Conservation (phyloP, 2,888 invertebrate genomes). For the Encarsia formosa region DNA sequence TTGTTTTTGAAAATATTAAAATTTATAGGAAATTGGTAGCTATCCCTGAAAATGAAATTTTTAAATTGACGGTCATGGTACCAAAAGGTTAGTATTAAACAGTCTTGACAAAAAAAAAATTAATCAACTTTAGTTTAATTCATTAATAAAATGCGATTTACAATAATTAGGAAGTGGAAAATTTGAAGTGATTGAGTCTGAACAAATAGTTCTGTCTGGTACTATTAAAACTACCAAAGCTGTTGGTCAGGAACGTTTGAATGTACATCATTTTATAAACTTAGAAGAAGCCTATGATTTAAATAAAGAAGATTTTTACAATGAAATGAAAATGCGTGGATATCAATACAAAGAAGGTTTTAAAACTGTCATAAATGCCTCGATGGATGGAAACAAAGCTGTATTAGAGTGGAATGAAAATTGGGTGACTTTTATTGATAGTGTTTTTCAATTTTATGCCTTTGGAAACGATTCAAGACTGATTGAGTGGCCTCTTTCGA, state of each 20-base stretch:
- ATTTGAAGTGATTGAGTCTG: slow-evolving; percentile 62
- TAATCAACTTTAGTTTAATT: background rate
- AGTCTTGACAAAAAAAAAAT: slow-evolving; percentile 24
- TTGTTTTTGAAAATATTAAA: slow-evolving; percentile 46
- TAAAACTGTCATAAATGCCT: slow-evolving; percentile 52
- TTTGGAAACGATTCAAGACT: slow-evolving; percentile 49
- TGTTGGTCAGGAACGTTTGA: slow-evolving; percentile 27
- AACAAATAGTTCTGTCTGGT: slow-evolving; percentile 67
- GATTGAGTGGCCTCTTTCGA: slow-evolving; percentile 58
- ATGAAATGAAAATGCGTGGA: slow-evolving; percentile 53
- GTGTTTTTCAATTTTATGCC: slow-evolving; percentile 61
- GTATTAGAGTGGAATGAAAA: slow-evolving; percentile 58
- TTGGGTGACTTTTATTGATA: slow-evolving; percentile 67
- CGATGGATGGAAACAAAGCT: slow-evolving; percentile 47
- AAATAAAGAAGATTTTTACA: slow-evolving; percentile 43
- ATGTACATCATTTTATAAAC: background rate
- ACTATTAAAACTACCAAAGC: slow-evolving; percentile 59
- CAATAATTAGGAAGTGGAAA: slow-evolving; percentile 44
- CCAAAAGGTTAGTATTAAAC: slow-evolving; percentile 40
- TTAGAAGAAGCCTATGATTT: slow-evolving; percentile 12
- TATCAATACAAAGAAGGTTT: slow-evolving; percentile 55
- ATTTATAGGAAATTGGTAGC: slow-evolving; percentile 50
- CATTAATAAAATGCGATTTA: background rate
- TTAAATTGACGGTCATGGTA: slow-evolving; percentile 41
- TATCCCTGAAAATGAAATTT: slow-evolving; percentile 51